Conservation (phyloP, 2,797 vertebrate species). For the Sciurus carolinensis region DNA sequence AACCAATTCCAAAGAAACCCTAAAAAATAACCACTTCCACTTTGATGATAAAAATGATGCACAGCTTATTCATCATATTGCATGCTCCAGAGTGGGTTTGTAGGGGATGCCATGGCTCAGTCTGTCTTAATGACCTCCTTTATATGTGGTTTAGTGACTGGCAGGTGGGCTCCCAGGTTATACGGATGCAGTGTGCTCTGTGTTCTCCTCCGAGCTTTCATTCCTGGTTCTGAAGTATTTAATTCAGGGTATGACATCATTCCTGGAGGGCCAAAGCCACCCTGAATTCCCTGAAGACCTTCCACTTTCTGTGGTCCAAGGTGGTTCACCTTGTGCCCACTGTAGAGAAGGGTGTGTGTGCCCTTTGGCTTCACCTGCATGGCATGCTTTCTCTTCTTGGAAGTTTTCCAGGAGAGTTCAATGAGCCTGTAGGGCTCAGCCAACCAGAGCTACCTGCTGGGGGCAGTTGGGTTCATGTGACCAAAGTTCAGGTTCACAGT, state of each 20-base stretch:
- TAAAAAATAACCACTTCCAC: not conserved
- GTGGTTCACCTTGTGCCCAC: not conserved
- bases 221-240: not conserved
- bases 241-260: fast-evolving
- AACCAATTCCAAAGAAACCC: not conserved
- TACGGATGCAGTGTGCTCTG: fast-evolving
- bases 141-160: fast-evolving
- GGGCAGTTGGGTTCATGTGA: not conserved
- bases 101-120: not conserved
- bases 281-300: not conserved
- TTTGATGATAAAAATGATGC: not conserved
- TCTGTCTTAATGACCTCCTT: not conserved
- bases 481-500: not conserved
- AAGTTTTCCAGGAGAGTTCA: not conserved
- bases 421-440: fast-evolving
- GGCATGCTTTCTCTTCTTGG: not conserved
- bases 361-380: not conserved
- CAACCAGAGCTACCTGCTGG: not conserved
- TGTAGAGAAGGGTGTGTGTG: not conserved
- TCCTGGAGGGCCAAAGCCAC: not conserved
- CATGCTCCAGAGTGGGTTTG: too few species aligned
- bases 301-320: not conserved
- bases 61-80: fast-evolving
- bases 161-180: not conserved
- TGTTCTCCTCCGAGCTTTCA: not conserved